Conservation (phyloP, 2,797 vertebrate species). For the Zalophus californianus region DNA sequence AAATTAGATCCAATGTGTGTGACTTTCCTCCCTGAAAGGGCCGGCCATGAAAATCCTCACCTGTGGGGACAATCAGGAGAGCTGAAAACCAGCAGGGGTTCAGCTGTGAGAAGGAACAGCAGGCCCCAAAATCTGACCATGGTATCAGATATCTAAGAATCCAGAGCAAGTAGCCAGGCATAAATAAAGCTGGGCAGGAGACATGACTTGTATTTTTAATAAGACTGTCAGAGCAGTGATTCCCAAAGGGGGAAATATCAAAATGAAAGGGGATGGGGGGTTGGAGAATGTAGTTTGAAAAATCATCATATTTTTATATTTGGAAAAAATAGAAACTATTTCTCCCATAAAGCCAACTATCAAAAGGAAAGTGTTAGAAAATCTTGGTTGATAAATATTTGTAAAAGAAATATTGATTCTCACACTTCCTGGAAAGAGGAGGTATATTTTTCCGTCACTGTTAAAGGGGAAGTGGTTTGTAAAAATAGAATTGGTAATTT, state of each 20-base stretch:
- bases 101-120: no score
- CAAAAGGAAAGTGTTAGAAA: conserved; percentile 34
- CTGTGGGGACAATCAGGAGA: neutral
- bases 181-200: neutral
- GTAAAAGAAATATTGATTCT: conserved; percentile 2
- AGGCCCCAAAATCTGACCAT: neutral
- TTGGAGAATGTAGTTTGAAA: neutral
- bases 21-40: neutral
- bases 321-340: neutral
- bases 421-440: neutral
- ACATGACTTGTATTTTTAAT: neutral
- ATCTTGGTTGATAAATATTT: neutral
- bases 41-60: neutral
- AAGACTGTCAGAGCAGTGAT: neutral
- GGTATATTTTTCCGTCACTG: neutral
- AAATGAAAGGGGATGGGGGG: neutral
- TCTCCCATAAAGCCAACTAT: neutral
- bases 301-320: conserved; percentile 13
- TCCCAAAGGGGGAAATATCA: neutral
- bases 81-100: neutral
- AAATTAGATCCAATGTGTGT: neutral
- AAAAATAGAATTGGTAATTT: neutral
- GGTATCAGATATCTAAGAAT: neutral
- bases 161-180: neutral
- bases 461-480: neutral